Base-by-base conservation (phyloP, 2,113 vertebrate genomes). In the Grantiella picta region DNA sequence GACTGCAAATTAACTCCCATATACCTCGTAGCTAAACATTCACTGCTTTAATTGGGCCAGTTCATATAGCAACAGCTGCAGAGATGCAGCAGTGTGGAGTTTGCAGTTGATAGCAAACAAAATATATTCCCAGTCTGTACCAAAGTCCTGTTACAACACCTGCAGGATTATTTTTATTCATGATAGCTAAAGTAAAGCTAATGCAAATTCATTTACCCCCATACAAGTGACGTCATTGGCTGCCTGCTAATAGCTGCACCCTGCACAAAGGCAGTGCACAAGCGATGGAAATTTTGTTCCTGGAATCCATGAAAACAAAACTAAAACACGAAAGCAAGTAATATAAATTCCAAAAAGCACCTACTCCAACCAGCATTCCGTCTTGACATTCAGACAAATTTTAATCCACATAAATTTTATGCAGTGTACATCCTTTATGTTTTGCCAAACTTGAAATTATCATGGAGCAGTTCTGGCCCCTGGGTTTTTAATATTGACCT, bases 401-500 rank as follows among this genome's bases (percentile, higher is more conserved):
- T 27, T 49, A 59, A 59, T 45, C 23, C 8, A 7, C 12, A 11
- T 52, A 68, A 38, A 35, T 70, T 47, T 60, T 31, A 84, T 14
- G 38, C 6, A 50, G 33, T 15, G 18, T 31, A 9, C 1, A 0
- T 40, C 40, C 49, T 83, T 77, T 47, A 11, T 27, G 21, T 80
- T 77, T 77, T 63, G 50, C 25, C 33, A 38, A 70, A 88, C 21
- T 29, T 76, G 49, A 47, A 80, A 47, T 47, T 38, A 29, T 22
- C 3, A 1, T 12, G 36, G 40, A 57, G 44, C 15, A 78, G 21
- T 54, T 42, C 22, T 27, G n/a, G 15, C 33, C 72, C 35, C n/a
- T 0, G 0, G 9, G 16, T 47, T 69, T 80, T 83, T 38, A 59
- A 31, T 42, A 25, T 0, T 73, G 52, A n/a, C 40, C 52, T 71